Evolutionary conservation across 1,140 invertebrate species (phyloP).

Genomic region (Monochamus saltuarius): DNA sequence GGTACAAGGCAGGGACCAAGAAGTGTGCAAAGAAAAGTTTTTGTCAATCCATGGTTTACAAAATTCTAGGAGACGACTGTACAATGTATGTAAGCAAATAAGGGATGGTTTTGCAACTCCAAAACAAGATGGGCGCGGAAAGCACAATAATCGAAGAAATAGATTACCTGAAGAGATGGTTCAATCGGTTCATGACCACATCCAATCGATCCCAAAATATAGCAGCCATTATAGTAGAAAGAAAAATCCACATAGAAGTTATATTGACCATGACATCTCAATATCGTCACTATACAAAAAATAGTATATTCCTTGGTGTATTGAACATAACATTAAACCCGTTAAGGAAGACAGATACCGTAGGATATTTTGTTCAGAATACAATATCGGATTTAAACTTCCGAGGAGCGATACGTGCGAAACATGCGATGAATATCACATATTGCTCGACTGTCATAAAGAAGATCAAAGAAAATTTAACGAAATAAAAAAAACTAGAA

Average conservation of each 20-base stretch:
- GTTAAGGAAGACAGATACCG: constrained; percentile 21
- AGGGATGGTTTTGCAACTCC: no score
- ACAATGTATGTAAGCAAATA: no score
- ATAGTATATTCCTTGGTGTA: constrained; percentile 23
- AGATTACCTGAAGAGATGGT: no score
- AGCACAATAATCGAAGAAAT: no score
- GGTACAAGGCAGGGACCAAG: no score
- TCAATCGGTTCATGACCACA: no score
- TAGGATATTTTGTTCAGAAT: constrained; percentile 24
- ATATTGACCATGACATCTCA: not conserved
- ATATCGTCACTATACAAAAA: constrained; percentile 10
- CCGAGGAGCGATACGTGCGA: constrained; percentile 19
- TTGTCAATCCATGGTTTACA: no score
- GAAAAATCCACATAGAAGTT: not conserved
- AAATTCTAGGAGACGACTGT: no score
- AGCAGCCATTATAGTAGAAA: constrained; percentile 1
- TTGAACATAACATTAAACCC: constrained; percentile 5
- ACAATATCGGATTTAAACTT: constrained; percentile 27
- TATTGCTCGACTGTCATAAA: no score
- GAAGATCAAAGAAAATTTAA: no score
- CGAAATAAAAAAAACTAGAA: not conserved
- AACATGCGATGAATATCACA: constrained; percentile 4
- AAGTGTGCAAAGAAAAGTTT: no score
- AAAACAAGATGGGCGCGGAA: no score
- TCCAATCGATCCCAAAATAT: not conserved